Base-by-base conservation (phyloP, 64 coral and sea anemone genomes). In the Montipora efflorescens region DNA sequence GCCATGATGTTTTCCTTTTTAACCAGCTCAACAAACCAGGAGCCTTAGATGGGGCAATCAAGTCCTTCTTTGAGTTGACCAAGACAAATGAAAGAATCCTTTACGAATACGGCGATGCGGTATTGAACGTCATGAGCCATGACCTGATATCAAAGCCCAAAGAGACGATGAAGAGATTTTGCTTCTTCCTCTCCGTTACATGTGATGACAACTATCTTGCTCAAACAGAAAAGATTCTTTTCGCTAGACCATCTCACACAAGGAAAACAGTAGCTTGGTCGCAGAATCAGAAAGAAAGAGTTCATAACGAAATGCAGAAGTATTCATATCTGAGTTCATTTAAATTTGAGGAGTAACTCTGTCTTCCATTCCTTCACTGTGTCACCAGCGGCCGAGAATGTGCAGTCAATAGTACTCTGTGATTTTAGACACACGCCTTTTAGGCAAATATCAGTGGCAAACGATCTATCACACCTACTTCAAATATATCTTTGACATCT, bases 151-250 rank as follows among this genome's bases (percentile, higher is more conserved):
- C 58, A 11, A 93, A 88, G 52, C 92, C 92, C 1, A 87, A 21
- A 47, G 92, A 93, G 79, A 93, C 76, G 2, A 62, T 93, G n/a
- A 16, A 59, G 50, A 25, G 7, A 14, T 75, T 93, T 21, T 93
- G 92, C 23, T 36, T 3, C n/a, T 93, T 93, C 68, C 76, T 93
- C 47, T 23, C 21, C 3, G 74, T 93, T 13, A 49, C 76, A 2
- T 93, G 84, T 15, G 43, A 45, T n/a, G 46, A 73, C 15, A 67
- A 78, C 77, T 93, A 93, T 62, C 67, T 93, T 19, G 59, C 70
- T 43, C 83, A 80, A 49, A 76, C 73, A 50, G 75, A 80, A 21
- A 93, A 80, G 21, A 93, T 93, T 48, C 67, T 93, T n/a, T 93
- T 46, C 15, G 68, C 58, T 2, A 87, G 74, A 46, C 92, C 92